Evolutionary conservation across 1,140 invertebrate species (phyloP), one percentile per base, ranked within the genome.

Genomic region (Pristionchus pacificus): DNA sequence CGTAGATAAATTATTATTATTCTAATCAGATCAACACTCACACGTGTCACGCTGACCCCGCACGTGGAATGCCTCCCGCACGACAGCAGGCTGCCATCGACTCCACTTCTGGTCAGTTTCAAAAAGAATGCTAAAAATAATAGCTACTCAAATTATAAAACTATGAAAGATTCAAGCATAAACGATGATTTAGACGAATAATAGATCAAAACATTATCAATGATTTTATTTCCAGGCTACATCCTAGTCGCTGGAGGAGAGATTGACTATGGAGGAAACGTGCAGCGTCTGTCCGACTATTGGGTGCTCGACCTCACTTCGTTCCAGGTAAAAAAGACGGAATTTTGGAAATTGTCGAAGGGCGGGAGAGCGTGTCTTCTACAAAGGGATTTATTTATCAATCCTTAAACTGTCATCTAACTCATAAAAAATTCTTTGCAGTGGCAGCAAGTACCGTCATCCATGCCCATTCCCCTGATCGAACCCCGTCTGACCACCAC

Each of bases 231-330:
- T 79, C 24, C 61, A 79, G 78, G 79, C 59, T 80, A 78, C 29
- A 82, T 82, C 60, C 73, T 81, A 14, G 59, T 82, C 60, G 81
- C 81, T 30, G 81, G 81, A 14, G 81, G 81, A 60, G 81, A 83
- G 67, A 71, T 83, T 61, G 82, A 83, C 57, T 80, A 82, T 68
- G 80, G 79, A 58, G 82, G 78, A 29, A 71, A 71, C 60, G 81
- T 81, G 32, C 32, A 66, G 6, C 74, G 81, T 57, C 74, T 83
- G 15, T 68, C 80, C 2, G 81, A 83, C 65, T 83, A 83, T 64
- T 83, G 81, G 81, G 77, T 79, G 28, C 73, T 83, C 27, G 81
- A 83, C 32, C 67, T 66, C n/a, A 59, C 59, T 19, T 62, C 71
- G 0, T 73, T 73, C 71, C 60, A 61, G 1, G 60, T 27, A 13